phyloP scores from a whole-genome alignment of 1,140 invertebrate genomes.

The Sitophilus oryzae region DNA sequence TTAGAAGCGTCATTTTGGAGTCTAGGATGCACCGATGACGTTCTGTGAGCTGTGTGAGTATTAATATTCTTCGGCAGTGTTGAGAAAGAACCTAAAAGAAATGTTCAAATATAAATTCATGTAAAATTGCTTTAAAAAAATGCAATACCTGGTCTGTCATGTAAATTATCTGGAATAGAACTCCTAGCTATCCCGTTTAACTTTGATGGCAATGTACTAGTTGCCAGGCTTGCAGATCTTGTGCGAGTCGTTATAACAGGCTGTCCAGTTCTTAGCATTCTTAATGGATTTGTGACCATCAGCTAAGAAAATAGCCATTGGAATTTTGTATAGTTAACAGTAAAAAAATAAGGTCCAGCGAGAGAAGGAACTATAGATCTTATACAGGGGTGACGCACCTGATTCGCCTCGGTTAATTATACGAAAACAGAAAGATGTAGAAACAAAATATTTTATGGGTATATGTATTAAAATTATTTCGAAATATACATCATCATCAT shows the following conservation, averaged over 20 bases:
- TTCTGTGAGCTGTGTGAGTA: conserved; percentile 10
- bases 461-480: too few species aligned
- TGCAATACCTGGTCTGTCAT: conserved; percentile 35
- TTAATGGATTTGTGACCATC: conserved; percentile 57
- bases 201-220: conserved; percentile 27
- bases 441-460: too few species aligned
- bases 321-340: too few species aligned
- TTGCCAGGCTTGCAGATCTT: conserved; percentile 37
- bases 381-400: too few species aligned
- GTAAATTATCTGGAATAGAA: conserved; percentile 35
- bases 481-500: too few species aligned
- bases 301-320: conserved; percentile 29
- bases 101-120: too few species aligned
- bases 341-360: too few species aligned
- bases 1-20: conserved; percentile 28
- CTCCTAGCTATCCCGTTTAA: conserved; percentile 23
- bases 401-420: too few species aligned
- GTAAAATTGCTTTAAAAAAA: too few species aligned
- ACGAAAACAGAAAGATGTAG: too few species aligned
- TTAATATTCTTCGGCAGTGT: conserved; percentile 10
- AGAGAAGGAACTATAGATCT: too few species aligned
- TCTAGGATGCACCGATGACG: neutral
- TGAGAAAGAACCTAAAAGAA: conserved; percentile 4
- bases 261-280: conserved; percentile 63
- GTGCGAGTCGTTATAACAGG: conserved; percentile 49